These are phyloP conservation scores for Nycteola revayana DNA, from an alignment of 2,888 invertebrate species.

Conservation along the genomic window DNA sequence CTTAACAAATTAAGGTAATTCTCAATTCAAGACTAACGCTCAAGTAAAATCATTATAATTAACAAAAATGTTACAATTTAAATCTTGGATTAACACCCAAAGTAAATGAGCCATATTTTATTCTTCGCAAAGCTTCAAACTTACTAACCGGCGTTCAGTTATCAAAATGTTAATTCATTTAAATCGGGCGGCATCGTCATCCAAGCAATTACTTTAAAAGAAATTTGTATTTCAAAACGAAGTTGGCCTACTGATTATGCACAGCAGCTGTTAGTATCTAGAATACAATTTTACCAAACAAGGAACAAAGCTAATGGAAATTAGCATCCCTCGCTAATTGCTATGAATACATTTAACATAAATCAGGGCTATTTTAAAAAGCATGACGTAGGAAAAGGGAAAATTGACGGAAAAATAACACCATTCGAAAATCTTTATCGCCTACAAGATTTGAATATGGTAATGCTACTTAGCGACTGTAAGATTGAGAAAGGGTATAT, in stretches of 20 bases:
- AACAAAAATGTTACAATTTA: too few species aligned
- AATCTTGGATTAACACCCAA: too few species aligned
- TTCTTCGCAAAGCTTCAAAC: conserved; percentile 1
- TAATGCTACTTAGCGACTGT: too few species aligned
- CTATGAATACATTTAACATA: conserved; percentile 60
- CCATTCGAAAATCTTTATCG: conserved; percentile 30
- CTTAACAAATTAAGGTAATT: too few species aligned
- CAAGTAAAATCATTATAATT: too few species aligned
- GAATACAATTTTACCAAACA: conserved; percentile 40
- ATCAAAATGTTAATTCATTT: conserved; percentile 9
- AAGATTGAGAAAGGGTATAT: too few species aligned
- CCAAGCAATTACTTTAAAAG: conserved; percentile 11
- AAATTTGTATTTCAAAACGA: conserved; percentile 1
- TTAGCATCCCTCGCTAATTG: conserved; percentile 55
- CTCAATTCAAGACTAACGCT: too few species aligned
- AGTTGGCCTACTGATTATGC: conserved; percentile 21
- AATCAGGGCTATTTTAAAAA: conserved; percentile 54
- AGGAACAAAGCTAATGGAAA: conserved; percentile 45
- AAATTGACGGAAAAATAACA: conserved; percentile 26
- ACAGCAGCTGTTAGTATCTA: conserved; percentile 17
- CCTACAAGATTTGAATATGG: conserved; percentile 28
- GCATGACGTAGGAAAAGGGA: conserved; percentile 43
- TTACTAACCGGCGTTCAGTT: conserved; percentile 1
- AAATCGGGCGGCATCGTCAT: conserved; percentile 6
- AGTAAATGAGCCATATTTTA: conserved; percentile 3